Evolutionary conservation across 2,797 vertebrate genomes (phyloP).

Genomic region (Buceros bicornis): DNA sequence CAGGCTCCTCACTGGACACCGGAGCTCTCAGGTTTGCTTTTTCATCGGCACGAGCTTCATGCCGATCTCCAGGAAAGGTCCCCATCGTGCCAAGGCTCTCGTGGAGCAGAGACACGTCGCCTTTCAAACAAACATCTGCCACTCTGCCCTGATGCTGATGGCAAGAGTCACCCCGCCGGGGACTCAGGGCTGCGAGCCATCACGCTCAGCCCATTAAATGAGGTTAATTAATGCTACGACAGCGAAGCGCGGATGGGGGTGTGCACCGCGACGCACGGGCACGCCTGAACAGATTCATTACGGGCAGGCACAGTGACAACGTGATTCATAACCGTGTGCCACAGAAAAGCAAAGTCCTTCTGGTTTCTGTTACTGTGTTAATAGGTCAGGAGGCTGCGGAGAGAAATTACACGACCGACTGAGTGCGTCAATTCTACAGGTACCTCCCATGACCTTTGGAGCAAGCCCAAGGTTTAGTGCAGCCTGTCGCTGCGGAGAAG

Average conservation of each 20-base stretch:
- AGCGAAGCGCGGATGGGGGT: neutral
- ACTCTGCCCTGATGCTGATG: neutral
- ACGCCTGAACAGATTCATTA: neutral
- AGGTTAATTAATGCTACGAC: neutral
- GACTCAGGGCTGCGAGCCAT: neutral
- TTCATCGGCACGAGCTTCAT: rapidly evolving
- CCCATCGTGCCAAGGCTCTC: neutral
- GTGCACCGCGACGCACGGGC: neutral
- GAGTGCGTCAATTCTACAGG: neutral
- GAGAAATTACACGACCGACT: neutral
- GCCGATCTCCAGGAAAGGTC: neutral
- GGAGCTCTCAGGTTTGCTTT: neutral
- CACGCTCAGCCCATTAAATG: neutral
- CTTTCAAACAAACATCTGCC: neutral
- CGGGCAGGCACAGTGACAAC: neutral
- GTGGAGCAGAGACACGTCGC: rapidly evolving
- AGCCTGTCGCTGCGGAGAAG: rapidly evolving
- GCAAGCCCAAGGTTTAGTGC: neutral
- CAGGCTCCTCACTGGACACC: neutral
- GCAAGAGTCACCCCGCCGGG: neutral
- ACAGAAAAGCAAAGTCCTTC: neutral
- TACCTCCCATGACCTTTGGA: neutral
- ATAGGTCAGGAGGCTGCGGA: neutral
- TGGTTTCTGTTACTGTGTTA: neutral
- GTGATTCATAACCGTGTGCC: neutral